A percentile compares a stretch with the other conserved stretches of the same genome.
Conservation (phyloP, 2,888 invertebrate genomes). For the Chrysodeixis includens region DNA sequence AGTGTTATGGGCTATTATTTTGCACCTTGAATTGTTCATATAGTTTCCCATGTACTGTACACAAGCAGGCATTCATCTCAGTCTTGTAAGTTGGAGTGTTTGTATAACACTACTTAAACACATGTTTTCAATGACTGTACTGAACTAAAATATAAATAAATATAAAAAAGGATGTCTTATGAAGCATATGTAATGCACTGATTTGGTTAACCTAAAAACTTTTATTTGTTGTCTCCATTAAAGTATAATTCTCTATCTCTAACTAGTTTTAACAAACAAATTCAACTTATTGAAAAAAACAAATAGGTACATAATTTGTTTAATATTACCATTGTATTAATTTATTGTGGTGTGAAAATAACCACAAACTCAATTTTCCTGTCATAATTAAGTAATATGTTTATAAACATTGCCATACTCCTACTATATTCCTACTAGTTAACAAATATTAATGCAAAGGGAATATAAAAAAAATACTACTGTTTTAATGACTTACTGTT, state of each 20-base stretch:
- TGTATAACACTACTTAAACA: background rate
- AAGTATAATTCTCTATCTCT: too few species aligned
- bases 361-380: background rate
- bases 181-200: background rate
- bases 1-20: constrained; percentile 22
- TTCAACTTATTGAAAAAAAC: background rate
- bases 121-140: background rate
- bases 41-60: background rate
- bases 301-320: background rate
- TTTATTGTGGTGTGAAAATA: background rate
- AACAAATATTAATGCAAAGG: background rate
- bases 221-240: background rate
- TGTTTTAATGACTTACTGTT: too few species aligned
- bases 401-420: background rate
- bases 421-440: background rate
- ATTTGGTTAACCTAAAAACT: background rate
- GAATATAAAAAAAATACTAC: too few species aligned
- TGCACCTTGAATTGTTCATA: constrained; percentile 28
- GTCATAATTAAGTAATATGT: background rate
- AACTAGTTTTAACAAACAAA: too few species aligned
- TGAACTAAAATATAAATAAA: background rate
- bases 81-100: background rate
- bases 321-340: background rate
- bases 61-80: background rate
- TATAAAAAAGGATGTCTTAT: too few species aligned